Evolutionary conservation across 1,140 invertebrate genomes (phyloP).

Genomic region (Penaeus chinensis): DNA sequence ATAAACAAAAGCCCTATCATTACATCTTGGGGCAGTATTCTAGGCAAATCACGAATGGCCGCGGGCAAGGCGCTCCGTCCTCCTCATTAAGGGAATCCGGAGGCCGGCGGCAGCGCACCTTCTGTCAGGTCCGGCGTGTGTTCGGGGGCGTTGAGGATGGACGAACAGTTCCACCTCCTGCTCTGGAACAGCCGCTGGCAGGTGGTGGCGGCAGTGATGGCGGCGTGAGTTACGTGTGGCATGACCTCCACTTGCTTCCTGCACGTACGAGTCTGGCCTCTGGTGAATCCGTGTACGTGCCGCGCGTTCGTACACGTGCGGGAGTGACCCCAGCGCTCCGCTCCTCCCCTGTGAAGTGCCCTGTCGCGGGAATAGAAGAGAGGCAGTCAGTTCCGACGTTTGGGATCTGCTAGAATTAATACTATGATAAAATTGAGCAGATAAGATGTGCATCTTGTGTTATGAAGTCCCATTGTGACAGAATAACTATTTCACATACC

Average conservation of each 20-base stretch:
- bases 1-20: too few relatives aligned
- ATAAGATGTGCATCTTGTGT: too few relatives aligned
- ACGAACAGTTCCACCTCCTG: constrained; percentile 88
- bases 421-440: background rate
- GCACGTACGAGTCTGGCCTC: constrained; percentile 76
- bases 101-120: constrained; percentile 71
- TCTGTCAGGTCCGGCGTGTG: constrained; percentile 80
- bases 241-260: constrained; percentile 78
- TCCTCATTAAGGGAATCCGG: background rate
- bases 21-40: too few relatives aligned
- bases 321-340: constrained; percentile 63
- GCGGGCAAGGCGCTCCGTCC: background rate
- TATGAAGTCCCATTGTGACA: too few relatives aligned
- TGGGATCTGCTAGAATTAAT: background rate
- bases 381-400: background rate
- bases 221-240: constrained; percentile 80
- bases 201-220: constrained; percentile 75
- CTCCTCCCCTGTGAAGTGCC: constrained; percentile 41
- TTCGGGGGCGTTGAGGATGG: constrained; percentile 78
- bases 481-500: too few relatives aligned
- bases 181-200: constrained; percentile 80
- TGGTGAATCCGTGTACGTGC: constrained; percentile 72
- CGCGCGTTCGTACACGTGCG: constrained; percentile 68
- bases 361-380: background rate
- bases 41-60: background rate